These are phyloP conservation scores for Gnathochromis pfefferi DNA, from an alignment of 2,113 vertebrate genomes.

Conservation along the genomic window DNA sequence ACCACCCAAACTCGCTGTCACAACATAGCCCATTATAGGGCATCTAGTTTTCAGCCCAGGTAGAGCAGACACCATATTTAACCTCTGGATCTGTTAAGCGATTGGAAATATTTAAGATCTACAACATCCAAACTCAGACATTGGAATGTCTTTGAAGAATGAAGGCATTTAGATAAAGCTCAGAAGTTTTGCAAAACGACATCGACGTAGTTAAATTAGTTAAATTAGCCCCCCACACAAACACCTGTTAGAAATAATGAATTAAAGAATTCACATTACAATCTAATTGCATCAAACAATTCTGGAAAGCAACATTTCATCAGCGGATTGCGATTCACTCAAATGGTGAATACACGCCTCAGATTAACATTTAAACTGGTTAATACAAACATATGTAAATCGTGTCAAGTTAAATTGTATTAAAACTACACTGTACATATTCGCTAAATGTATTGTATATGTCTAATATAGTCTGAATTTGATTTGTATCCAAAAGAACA, in stretches of 20 bases:
- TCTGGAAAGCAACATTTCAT: not conserved
- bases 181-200: not conserved
- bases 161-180: not conserved
- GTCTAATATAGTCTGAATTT: not conserved
- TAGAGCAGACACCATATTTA: not conserved
- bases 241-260: not conserved
- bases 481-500: not conserved
- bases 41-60: not conserved
- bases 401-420: rapidly evolving
- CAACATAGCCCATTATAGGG: too few species aligned
- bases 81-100: not conserved
- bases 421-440: not conserved
- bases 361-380: not conserved
- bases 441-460: rapidly evolving
- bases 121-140: not conserved
- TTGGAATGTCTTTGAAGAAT: not conserved
- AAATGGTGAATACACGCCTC: not conserved
- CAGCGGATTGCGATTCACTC: not conserved
- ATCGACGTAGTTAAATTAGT: not conserved
- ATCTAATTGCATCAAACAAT: not conserved
- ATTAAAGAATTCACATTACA: not conserved
- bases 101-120: not conserved
- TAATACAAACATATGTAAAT: not conserved
- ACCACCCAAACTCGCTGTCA: not conserved
- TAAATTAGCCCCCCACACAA: not conserved